phyloP scores from a whole-genome alignment of 2,888 invertebrate species.

The Andrena bicolor region DNA sequence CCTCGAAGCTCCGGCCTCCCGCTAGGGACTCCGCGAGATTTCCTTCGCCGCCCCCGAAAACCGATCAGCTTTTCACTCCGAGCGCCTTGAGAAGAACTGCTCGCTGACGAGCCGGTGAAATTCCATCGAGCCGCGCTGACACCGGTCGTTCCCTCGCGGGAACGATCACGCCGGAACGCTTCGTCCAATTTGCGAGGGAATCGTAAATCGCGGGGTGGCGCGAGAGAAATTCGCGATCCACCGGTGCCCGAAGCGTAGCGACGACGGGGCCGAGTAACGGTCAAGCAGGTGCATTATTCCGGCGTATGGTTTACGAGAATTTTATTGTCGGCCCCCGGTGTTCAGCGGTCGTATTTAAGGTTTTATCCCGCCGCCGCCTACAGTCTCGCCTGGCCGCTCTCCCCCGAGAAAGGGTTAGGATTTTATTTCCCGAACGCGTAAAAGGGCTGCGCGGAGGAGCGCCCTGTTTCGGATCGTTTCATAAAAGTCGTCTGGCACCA shows the following conservation, averaged over 20 bases:
- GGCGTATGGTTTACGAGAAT: conserved; percentile 82
- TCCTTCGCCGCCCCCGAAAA: conserved; percentile 15
- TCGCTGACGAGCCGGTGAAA: no score
- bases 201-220: not conserved
- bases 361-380: conserved; percentile 79
- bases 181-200: not conserved
- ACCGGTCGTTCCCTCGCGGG: no score
- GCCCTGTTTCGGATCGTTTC: conserved; percentile 77
- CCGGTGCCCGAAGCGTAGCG: not conserved
- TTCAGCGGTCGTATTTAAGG: conserved; percentile 83
- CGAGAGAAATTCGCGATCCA: not conserved
- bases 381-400: conserved; percentile 55
- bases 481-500: conserved; percentile 85
- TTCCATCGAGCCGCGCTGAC: no score
- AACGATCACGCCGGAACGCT: no score
- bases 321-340: conserved; percentile 84
- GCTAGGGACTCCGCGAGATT: conserved; percentile 49
- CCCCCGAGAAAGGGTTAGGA: conserved; percentile 76
- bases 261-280: conserved; percentile 17
- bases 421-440: conserved; percentile 78
- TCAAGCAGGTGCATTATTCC: conserved; percentile 82
- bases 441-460: conserved; percentile 62
- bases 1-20: not conserved
- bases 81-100: no score
- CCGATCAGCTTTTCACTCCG: not conserved